Conservation (phyloP, 2,797 vertebrate genomes). For the Intellagama lesueurii region DNA sequence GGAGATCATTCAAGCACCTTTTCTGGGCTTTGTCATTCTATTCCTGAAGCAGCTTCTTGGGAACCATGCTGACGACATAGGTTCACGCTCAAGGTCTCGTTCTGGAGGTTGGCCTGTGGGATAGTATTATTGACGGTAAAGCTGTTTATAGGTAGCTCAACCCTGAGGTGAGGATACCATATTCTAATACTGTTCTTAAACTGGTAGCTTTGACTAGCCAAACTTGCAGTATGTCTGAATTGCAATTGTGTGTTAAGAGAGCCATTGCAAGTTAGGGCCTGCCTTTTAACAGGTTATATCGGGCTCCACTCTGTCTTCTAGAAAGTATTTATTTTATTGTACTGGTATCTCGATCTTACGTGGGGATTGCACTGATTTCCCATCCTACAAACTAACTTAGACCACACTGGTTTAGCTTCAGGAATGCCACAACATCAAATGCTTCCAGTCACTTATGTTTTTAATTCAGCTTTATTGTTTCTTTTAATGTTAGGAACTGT, state of each 20-base stretch:
- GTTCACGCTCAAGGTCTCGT: not conserved
- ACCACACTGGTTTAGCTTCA: not conserved
- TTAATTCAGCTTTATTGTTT: not conserved
- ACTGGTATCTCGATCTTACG: not conserved
- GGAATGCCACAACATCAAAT: not conserved
- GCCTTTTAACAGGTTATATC: not conserved
- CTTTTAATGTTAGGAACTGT: not conserved
- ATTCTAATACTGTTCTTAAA: not conserved
- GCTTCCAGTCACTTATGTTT: not conserved
- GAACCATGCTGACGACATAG: not conserved
- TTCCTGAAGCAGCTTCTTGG: not conserved
- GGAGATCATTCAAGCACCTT: not conserved
- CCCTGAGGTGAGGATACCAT: not conserved
- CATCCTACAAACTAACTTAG: not conserved
- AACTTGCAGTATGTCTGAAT: not conserved
- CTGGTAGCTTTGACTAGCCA: not conserved
- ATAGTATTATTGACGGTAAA: not conserved
- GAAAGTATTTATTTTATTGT: not conserved
- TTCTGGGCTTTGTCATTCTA: not conserved
- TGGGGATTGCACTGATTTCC: not conserved
- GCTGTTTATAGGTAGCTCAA: not conserved
- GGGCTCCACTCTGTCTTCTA: not conserved
- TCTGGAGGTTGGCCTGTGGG: not conserved
- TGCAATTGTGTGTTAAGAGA: not conserved
- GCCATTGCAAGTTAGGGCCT: not conserved